Conservation (phyloP, 2,888 invertebrate species). For the Hydropsyche betteni region DNA sequence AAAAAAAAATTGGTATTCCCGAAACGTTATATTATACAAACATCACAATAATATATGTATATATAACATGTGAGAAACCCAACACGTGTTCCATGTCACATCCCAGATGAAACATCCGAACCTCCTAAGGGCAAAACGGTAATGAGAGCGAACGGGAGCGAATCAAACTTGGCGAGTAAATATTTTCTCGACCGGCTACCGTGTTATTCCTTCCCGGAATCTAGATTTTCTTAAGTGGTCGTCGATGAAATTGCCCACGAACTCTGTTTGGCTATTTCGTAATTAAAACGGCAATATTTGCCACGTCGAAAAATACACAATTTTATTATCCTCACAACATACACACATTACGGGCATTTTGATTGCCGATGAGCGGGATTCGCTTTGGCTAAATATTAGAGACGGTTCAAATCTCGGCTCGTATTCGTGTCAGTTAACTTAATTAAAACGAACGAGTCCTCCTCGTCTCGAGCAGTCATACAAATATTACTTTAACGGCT, state of each 20-base stretch:
- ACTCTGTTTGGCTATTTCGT: conserved; percentile 6
- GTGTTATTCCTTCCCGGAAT: conserved; percentile 11
- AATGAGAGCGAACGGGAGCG: conserved; percentile 2
- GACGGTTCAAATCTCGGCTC: no score
- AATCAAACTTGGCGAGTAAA: conserved; percentile 27
- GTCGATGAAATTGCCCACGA: conserved; percentile 4
- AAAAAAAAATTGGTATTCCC: no score
- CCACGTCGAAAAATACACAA: neutral
- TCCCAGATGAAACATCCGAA: neutral
- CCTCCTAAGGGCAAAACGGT: neutral
- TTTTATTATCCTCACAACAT: no score
- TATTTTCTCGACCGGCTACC: conserved; percentile 10
- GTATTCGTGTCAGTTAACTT: conserved; percentile 16
- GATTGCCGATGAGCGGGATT: no score
- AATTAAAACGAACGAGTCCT: conserved; percentile 12
- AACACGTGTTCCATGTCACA: conserved; percentile 5
- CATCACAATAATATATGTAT: no score
- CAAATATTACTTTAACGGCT: conserved; percentile 16
- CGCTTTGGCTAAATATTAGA: no score
- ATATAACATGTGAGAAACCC: conserved; percentile 2
- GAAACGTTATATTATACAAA: no score
- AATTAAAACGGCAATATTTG: conserved; percentile 10
- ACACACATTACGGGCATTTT: no score
- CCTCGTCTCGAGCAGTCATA: neutral
- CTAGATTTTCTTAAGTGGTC: conserved; percentile 23